These are phyloP conservation scores for Caenorhabditis elegans DNA, from an alignment of 1,140 invertebrate species.

Conservation along the genomic window DNA sequence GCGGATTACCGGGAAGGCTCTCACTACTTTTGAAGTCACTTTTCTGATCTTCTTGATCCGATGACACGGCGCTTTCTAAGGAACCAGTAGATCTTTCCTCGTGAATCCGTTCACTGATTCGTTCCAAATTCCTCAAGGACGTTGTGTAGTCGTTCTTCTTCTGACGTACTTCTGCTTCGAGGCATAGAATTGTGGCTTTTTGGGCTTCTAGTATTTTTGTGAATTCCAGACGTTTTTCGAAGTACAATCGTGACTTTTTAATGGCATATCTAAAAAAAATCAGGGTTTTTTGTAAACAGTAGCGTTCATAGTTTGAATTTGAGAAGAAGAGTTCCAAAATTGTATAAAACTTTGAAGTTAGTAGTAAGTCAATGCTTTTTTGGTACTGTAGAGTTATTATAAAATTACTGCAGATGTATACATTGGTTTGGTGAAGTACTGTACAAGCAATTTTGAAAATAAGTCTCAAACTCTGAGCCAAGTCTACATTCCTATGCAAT, in stretches of 20 bases:
- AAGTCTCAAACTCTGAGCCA: too few relatives aligned
- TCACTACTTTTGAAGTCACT: background rate
- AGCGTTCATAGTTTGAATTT: too few relatives aligned
- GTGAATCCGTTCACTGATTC: slow-evolving; percentile 59
- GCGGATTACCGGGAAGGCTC: slow-evolving; percentile 23
- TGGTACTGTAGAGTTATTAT: too few relatives aligned
- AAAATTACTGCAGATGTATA: too few relatives aligned
- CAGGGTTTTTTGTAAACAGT: too few relatives aligned
- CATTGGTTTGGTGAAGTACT: too few relatives aligned
- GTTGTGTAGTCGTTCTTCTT: slow-evolving; percentile 61
- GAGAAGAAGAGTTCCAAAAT: too few relatives aligned
- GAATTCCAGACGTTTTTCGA: slow-evolving; percentile 58
- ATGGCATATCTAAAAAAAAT: slow-evolving; percentile 65
- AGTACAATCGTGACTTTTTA: slow-evolving; percentile 64
- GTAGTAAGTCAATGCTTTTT: too few relatives aligned
- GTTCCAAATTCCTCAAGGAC: slow-evolving; percentile 59
- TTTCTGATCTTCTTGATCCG: background rate
- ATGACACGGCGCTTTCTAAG: background rate
- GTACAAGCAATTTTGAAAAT: too few relatives aligned
- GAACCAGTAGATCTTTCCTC: slow-evolving; percentile 52
- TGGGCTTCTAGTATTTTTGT: slow-evolving; percentile 54
- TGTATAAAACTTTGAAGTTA: too few relatives aligned
- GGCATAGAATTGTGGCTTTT: slow-evolving; percentile 52
- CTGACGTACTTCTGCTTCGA: slow-evolving; percentile 56
- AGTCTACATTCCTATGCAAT: too few relatives aligned